phyloP scores from a whole-genome alignment of 2,113 vertebrate species.

The Rhadina sibilatrix region DNA sequence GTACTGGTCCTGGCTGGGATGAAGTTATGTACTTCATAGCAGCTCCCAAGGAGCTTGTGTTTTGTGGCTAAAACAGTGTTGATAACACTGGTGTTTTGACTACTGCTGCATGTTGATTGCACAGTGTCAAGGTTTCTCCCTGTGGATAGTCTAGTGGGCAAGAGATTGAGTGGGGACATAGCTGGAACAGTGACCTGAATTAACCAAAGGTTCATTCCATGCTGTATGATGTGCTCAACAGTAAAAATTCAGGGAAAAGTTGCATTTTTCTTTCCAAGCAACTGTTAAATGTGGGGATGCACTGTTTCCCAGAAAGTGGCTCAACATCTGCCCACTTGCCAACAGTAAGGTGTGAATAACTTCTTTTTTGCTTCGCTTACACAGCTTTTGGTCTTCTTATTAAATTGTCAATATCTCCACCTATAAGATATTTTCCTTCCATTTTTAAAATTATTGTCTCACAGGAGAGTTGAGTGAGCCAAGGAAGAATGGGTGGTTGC shows the following conservation, averaged over 20 bases:
- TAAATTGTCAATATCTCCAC: not conserved
- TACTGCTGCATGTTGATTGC: not conserved
- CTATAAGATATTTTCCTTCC: not conserved
- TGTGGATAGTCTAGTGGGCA: not conserved
- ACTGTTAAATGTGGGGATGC: not conserved
- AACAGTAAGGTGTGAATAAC: not conserved
- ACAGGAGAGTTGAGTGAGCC: not conserved
- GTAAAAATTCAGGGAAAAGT: not conserved
- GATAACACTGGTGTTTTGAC: not conserved
- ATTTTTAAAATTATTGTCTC: not conserved
- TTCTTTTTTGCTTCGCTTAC: not conserved
- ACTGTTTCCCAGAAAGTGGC: not conserved
- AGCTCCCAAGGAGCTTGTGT: not conserved
- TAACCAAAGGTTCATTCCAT: not conserved
- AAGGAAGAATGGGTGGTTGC: not conserved
- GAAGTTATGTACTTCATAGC: not conserved
- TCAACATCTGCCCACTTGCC: not conserved
- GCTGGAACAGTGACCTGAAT: not conserved
- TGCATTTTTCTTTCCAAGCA: not conserved
- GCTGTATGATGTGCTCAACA: not conserved
- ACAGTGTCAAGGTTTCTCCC: not conserved
- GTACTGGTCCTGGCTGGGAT: not conserved
- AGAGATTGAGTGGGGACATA: not conserved
- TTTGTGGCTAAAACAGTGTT: not conserved
- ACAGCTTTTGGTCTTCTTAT: not conserved